These are phyloP conservation scores for Tupaia tana DNA, from an alignment of 2,113 vertebrate species.

Conservation along the genomic window DNA sequence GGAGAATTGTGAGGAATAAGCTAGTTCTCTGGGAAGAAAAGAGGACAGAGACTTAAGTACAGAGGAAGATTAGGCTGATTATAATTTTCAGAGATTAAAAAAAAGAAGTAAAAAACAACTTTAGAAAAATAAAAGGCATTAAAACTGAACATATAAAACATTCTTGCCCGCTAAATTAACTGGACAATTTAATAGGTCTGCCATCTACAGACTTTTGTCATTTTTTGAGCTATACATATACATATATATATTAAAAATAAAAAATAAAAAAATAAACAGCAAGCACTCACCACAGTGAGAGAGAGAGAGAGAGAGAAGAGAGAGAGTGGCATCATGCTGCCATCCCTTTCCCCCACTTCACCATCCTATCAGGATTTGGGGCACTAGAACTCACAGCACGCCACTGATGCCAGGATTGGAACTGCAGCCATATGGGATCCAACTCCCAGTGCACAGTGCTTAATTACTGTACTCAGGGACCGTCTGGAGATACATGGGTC, in stretches of 20 bases:
- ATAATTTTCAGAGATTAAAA: constrained; percentile 1
- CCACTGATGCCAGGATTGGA: too few species aligned
- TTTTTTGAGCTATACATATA: background rate
- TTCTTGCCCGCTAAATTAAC: constrained; percentile 43
- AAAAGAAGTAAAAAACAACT: background rate
- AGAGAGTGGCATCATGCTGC: too few species aligned
- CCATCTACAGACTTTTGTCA: background rate
- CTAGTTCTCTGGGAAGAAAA: constrained; percentile 13
- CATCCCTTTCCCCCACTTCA: too few species aligned
- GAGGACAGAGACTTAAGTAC: constrained; percentile 21
- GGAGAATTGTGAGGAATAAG: constrained; percentile 23
- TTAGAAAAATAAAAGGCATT: constrained; percentile 53
- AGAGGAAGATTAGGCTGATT: background rate
- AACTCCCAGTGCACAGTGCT: too few species aligned
- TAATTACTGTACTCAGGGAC: too few species aligned
- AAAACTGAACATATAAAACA: background rate
- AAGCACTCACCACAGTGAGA: too few species aligned
- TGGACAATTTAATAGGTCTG: background rate
- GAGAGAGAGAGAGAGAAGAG: too few species aligned
- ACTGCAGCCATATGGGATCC: too few species aligned
- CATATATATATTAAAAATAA: too few species aligned
- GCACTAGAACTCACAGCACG: too few species aligned
- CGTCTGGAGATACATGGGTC: background rate
- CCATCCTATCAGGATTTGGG: too few species aligned
- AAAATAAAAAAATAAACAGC: too few species aligned